Evolutionary conservation across 2,797 vertebrate genomes (phyloP), one percentile per base, ranked within the genome.

Genomic region (Crocidura indochinensis): DNA sequence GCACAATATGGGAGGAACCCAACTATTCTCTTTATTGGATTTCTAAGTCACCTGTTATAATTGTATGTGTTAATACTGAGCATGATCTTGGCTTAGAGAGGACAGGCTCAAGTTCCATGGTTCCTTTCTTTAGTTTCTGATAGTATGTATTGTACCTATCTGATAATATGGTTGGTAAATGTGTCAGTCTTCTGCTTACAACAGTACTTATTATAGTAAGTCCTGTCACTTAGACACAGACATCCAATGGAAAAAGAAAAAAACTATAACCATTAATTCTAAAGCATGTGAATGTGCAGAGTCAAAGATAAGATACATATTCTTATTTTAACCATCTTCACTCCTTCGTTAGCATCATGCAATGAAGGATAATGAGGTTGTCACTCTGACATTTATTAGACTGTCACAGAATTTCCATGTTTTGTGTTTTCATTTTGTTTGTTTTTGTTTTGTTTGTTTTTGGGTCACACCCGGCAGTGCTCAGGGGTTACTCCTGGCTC

Each of bases 351-450:
- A 79, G n/a, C 11, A 67, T 73, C 60, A 69, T 49, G 31, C 20
- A 56, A 14, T 9, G 38, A 72, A 88, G 49, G 62, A 14, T 64
- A 29, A 76, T 27, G 62, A 31, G 26, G 20, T 17, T 71, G 19
- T 11, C 53, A 51, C 20, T 62, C 14, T 49, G 12, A 80, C 8
- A 47, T 71, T 73, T 86, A 67, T 44, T 27, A 69, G 49, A 83
- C 47, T 91, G 91, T 94, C 67, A 46, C 46, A 44, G 11, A 38
- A 53, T 92, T 90, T 79, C n/a, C 27, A 82, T 78, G 27, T 73
- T n/a, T n/a, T 81, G 26, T 29, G 20, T 83, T 69, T 94, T 85
- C 10, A 44, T 71, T 95, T 65, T 79, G n/a, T n/a, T n/a, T n/a
- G n/a, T n/a, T n/a, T n/a, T n/a, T n/a, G n/a, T n/a, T n/a, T n/a